phyloP scores from a whole-genome alignment of 2,113 vertebrate species.

The Leucopternis melanops region DNA sequence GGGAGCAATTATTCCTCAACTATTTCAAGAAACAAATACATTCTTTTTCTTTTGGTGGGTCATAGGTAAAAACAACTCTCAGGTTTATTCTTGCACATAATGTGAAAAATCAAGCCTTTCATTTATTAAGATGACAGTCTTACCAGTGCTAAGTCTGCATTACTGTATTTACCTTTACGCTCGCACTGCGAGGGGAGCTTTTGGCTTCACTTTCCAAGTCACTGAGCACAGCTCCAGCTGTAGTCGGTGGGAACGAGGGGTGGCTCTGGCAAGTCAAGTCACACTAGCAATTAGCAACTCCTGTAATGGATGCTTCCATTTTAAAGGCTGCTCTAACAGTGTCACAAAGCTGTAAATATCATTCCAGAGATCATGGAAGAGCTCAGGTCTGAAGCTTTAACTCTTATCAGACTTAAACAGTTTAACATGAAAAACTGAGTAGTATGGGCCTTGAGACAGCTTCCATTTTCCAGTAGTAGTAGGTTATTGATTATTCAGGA shows the following conservation, averaged over 20 bases:
- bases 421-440: not conserved
- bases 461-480: not conserved
- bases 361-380: not conserved
- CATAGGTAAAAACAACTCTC: rapidly evolving
- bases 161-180: not conserved
- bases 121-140: not conserved
- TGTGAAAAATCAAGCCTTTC: not conserved
- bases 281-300: not conserved
- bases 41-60: not conserved
- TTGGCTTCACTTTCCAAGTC: not conserved
- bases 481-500: not conserved
- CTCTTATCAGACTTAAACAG: not conserved
- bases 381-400: not conserved
- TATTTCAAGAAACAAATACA: too few species aligned
- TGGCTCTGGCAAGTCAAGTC: not conserved
- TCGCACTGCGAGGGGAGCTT: not conserved
- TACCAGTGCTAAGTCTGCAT: not conserved
- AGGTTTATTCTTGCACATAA: rapidly evolving
- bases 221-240: not conserved
- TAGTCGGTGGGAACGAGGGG: not conserved
- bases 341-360: not conserved
- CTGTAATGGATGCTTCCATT: not conserved
- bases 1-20: not conserved
- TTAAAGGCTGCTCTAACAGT: not conserved
- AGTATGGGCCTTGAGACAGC: not conserved